phyloP scores from a whole-genome alignment of 2,797 vertebrate genomes.

The Hippopotamyrus pictus region DNA sequence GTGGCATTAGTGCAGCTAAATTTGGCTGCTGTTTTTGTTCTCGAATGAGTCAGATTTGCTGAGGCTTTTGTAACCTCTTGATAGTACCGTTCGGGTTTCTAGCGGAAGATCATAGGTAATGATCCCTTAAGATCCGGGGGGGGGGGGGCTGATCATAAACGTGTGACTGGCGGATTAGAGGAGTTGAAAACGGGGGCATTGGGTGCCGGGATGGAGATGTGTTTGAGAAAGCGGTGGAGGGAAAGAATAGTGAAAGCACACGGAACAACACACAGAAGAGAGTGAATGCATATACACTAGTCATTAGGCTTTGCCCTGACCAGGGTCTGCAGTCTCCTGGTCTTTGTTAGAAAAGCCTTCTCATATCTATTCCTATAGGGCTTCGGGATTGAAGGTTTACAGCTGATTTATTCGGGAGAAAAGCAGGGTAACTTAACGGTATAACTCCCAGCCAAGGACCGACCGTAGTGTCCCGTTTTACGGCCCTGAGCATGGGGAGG shows the following conservation, averaged over 20 bases:
- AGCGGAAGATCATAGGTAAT: background rate
- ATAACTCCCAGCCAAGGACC: background rate
- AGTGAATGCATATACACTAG: background rate
- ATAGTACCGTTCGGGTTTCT: background rate
- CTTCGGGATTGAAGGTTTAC: background rate
- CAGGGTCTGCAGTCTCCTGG: background rate
- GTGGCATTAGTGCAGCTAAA: background rate
- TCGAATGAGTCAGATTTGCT: background rate
- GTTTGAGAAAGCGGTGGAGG: background rate
- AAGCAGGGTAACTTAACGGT: background rate
- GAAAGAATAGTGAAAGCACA: background rate
- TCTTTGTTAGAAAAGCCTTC: background rate
- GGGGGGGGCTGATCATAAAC: background rate
- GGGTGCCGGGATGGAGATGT: background rate
- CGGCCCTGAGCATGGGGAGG: conserved; percentile 54
- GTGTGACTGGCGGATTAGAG: background rate
- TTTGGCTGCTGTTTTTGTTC: background rate
- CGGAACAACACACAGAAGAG: background rate
- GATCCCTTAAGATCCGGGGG: background rate
- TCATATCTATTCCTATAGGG: background rate
- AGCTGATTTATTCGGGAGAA: background rate
- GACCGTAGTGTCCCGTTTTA: conserved; percentile 24
- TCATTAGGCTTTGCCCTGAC: background rate
- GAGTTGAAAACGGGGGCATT: background rate
- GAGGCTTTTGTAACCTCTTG: background rate